Percentiles rank a stretch among this genome's conserved stretches.
These are phyloP conservation scores for Crocidura indochinensis DNA, from an alignment of 2,797 vertebrate genomes.

Conservation along the genomic window DNA sequence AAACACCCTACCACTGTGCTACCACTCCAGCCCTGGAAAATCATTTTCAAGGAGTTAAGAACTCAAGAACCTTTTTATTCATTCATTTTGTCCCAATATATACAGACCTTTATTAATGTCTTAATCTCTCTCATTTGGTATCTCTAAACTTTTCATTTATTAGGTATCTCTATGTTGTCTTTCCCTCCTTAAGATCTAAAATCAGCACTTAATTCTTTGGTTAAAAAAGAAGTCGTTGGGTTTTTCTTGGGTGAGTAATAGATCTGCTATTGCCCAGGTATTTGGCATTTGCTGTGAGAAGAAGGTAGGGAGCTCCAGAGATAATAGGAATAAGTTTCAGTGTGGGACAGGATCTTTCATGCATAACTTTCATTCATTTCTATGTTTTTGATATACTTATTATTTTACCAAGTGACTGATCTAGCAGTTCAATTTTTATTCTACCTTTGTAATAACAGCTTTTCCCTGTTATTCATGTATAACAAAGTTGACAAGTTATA, in stretches of 20 bases:
- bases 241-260: background rate
- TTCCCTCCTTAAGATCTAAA: background rate
- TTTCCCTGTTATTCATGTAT: background rate
- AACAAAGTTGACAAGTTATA: background rate
- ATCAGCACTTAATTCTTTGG: background rate
- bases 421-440: conserved; percentile 11
- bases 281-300: background rate
- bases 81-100: background rate
- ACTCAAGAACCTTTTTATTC: background rate
- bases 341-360: background rate
- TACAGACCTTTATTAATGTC: background rate
- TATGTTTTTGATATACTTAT: background rate
- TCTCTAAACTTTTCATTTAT: background rate
- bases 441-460: background rate
- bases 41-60: too few species aligned
- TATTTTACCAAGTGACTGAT: background rate
- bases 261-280: background rate
- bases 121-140: background rate
- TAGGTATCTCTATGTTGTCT: background rate
- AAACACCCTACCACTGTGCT: too few species aligned
- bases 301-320: background rate
- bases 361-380: background rate
- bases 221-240: background rate
- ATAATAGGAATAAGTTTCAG: background rate
- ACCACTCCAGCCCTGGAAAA: too few species aligned